A percentile compares a stretch with the other conserved stretches of the same genome.
Evolutionary conservation across 2,888 invertebrate species (phyloP).

Genomic region (Cecidostiba fungosa): DNA sequence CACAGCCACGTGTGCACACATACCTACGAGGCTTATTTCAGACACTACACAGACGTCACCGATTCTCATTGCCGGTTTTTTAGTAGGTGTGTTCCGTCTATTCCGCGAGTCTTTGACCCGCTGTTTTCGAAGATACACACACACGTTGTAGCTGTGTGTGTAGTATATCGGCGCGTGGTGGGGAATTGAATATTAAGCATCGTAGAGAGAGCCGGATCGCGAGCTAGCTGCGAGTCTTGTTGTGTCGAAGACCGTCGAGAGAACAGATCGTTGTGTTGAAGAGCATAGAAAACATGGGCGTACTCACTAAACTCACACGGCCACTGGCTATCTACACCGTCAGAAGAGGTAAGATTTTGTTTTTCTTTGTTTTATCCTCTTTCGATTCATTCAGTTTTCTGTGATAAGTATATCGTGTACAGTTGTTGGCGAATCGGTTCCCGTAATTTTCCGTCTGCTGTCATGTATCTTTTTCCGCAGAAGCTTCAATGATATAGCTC

Average conservation of each 20-base stretch:
- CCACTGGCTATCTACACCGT: neutral
- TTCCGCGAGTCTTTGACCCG: neutral
- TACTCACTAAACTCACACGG: slow-evolving; percentile 5
- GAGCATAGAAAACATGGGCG: slow-evolving; percentile 20
- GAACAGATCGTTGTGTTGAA: neutral
- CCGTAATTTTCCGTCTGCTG: neutral
- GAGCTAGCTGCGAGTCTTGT: neutral
- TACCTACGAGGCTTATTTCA: slow-evolving; percentile 29
- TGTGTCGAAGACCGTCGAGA: neutral
- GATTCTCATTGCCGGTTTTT: too few species aligned
- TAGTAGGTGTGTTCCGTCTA: neutral
- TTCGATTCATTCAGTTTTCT: neutral
- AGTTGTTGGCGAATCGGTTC: neutral
- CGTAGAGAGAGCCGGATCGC: neutral
- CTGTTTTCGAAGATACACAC: neutral
- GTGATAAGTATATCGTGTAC: neutral
- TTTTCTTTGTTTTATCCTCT: neutral
- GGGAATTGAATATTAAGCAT: slow-evolving; percentile 20
- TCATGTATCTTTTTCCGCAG: neutral
- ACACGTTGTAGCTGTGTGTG: neutral
- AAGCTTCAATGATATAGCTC: neutral
- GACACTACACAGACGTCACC: slow-evolving; percentile 5
- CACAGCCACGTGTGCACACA: slow-evolving; percentile 6
- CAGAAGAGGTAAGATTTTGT: slow-evolving; percentile 26
- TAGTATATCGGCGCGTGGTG: neutral